Base-by-base conservation (phyloP, 2,888 invertebrate genomes). In the Apocheima hispidaria region DNA sequence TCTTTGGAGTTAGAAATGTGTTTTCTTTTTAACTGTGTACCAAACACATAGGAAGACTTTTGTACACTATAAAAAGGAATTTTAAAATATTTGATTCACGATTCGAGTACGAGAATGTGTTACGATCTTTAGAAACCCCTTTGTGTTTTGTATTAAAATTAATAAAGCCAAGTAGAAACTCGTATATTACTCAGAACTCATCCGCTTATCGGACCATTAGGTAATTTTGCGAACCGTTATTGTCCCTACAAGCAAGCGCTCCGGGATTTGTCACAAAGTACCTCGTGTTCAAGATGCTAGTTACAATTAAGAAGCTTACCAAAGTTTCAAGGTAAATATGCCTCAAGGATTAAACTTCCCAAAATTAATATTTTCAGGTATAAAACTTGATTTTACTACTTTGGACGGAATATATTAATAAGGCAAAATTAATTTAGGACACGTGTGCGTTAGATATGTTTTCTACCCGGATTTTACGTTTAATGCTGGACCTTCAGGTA, bases 261-360 rank as follows among this genome's bases (percentile, higher is more conserved):
- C 23, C 35, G 9, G 14, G 41, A 36, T 60, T 60, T 44, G 36
- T 16, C 21, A 38, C 36, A 41, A 10, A 23, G 33, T 59, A 18
- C 48, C 48, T 41, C 36, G n/a, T 36, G 16, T 50, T 33, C 16
- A 50, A 43, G 55, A 60, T 36, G 38, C 16, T 44, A 38, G 48
- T 36, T 40, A 50, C 18, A 40, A 51, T 48, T 51, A 38, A 40
- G 28, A 43, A 55, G 44, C 46, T 52, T 52, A 36, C 14, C 26
- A 52, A 62, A 52, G 61, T 62, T 62, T 57, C 35, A 9, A 26
- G 36, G 52, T 35, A 56, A 61, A 61, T 56, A 50, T 54, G 60
- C 56, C 36, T 52, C 28, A n/a, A 56, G 48, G 56, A 57, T 61
- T 61, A 51, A 56, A 48, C 56, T 52, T 57, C 52, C 56, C 52